phyloP scores from a whole-genome alignment of 2,888 invertebrate species.

The Lithosia quadra region DNA sequence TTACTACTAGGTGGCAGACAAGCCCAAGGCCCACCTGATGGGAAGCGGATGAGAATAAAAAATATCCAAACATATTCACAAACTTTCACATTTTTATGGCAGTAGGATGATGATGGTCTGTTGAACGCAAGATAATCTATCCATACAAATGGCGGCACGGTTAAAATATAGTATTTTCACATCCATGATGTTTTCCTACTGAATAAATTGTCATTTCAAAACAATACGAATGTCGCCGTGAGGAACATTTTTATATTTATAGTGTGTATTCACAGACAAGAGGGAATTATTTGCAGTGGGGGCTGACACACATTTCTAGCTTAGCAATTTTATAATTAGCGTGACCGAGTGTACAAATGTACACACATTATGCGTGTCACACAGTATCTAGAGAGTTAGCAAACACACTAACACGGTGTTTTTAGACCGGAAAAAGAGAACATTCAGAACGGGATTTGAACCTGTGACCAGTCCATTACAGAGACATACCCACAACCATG shows the following conservation, averaged over 20 bases:
- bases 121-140: no score
- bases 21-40: no score
- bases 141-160: background rate
- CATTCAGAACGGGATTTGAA: no score
- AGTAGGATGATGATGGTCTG: no score
- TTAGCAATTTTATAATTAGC: slow-evolving; percentile 35
- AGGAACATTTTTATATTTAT: background rate
- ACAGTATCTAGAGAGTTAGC: background rate
- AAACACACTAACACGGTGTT: no score
- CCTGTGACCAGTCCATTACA: no score
- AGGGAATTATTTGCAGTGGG: slow-evolving; percentile 6
- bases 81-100: no score
- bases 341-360: slow-evolving; percentile 24
- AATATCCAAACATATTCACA: no score
- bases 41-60: no score
- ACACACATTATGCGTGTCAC: background rate
- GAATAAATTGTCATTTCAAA: background rate
- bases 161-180: background rate
- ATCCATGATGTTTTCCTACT: background rate
- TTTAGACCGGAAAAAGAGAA: no score
- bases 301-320: slow-evolving; percentile 12
- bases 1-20: no score
- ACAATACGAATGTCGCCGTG: slow-evolving; percentile 2
- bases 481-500: no score
- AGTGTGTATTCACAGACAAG: slow-evolving; percentile 15